Conservation (phyloP, 2,797 vertebrate species). For the Sebastiscus tertius region DNA sequence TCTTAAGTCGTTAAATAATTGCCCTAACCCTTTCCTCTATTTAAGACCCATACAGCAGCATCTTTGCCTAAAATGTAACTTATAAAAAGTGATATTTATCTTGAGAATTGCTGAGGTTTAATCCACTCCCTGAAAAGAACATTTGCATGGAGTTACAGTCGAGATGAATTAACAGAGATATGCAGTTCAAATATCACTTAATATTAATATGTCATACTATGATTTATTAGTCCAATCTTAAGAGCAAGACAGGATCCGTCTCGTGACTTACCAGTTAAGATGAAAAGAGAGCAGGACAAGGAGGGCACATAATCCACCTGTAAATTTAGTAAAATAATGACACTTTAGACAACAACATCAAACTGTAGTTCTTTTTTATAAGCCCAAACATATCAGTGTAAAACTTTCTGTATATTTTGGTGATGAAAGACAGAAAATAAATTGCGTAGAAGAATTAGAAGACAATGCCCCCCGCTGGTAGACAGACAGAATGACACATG, state of each 20-base stretch:
- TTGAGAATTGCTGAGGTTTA: background rate
- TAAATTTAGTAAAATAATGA: constrained; percentile 3
- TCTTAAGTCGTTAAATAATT: background rate
- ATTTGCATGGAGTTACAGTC: background rate
- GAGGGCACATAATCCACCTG: constrained; percentile 8
- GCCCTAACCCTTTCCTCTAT: background rate
- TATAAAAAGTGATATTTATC: background rate
- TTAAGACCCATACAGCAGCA: background rate
- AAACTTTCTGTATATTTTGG: background rate
- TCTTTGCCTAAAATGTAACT: background rate
- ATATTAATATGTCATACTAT: background rate
- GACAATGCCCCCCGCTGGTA: constrained; percentile 73
- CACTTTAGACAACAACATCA: background rate
- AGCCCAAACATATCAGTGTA: background rate
- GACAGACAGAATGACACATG: constrained; percentile 70
- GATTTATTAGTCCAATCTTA: background rate
- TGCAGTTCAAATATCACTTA: background rate
- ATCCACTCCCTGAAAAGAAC: background rate
- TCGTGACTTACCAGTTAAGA: constrained; percentile 32
- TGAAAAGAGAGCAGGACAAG: background rate
- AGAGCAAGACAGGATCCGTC: background rate
- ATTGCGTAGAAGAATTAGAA: constrained; percentile 32
- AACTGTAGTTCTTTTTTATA: background rate
- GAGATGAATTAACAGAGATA: background rate
- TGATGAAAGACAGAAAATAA: constrained; percentile 18